A percentile compares a stretch with the other conserved stretches of the same genome.
phyloP scores from a whole-genome alignment of 1,140 invertebrate genomes.

The Calosoma granatense region DNA sequence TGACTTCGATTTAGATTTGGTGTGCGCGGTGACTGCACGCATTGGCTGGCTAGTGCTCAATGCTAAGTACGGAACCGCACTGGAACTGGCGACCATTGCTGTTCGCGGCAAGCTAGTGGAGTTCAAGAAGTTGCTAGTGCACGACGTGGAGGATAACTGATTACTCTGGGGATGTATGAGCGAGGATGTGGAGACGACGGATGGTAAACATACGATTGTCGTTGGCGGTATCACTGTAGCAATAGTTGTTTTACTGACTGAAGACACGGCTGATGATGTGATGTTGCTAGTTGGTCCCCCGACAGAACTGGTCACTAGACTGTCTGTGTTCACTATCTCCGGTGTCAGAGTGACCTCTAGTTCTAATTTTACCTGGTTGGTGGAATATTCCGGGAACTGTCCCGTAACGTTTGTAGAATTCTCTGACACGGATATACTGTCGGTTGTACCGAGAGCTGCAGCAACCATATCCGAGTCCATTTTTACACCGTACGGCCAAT shows the following conservation, averaged over 20 bases:
- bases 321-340: constrained; percentile 35
- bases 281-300: constrained; percentile 23
- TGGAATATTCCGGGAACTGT: constrained; percentile 11
- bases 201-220: constrained; percentile 40
- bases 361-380: constrained; percentile 37
- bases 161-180: constrained; percentile 30
- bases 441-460: constrained; percentile 23
- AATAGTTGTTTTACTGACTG: constrained; percentile 24
- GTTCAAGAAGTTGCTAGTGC: constrained; percentile 15
- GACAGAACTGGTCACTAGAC: constrained; percentile 34
- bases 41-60: constrained; percentile 37
- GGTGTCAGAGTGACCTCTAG: constrained; percentile 42
- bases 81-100: constrained; percentile 33
- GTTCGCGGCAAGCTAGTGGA: constrained; percentile 21
- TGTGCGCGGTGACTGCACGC: constrained; percentile 31
- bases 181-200: constrained; percentile 30
- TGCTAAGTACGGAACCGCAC: constrained; percentile 40
- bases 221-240: constrained; percentile 40
- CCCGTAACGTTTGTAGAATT: background rate
- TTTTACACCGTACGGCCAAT: constrained; percentile 33
- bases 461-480: constrained; percentile 33
- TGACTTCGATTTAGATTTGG: constrained; percentile 23
- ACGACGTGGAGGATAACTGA: constrained; percentile 22
- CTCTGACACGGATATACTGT: constrained; percentile 7
- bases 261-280: constrained; percentile 29